These are phyloP conservation scores for Pelmatolapia mariae DNA, from an alignment of 2,113 vertebrate genomes.

Conservation along the genomic window DNA sequence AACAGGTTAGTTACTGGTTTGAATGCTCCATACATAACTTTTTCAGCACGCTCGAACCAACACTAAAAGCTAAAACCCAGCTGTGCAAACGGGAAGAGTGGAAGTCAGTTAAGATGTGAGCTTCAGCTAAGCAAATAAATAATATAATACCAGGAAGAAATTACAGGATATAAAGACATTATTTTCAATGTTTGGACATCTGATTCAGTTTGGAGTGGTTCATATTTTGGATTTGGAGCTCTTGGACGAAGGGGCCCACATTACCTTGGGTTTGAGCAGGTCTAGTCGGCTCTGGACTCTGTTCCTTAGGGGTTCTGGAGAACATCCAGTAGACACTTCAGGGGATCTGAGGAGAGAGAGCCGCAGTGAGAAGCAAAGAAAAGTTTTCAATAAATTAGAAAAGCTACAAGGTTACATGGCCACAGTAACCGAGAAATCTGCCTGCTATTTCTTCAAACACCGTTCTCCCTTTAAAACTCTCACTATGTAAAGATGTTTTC, in stretches of 20 bases:
- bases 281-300: slow-evolving; percentile 70
- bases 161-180: slow-evolving; percentile 64
- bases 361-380: background rate
- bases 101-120: slow-evolving; percentile 57
- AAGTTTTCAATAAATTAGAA: slow-evolving; percentile 13
- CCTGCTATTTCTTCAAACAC: background rate
- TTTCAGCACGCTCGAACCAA: slow-evolving; percentile 31
- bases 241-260: slow-evolving; percentile 2
- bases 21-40: slow-evolving; percentile 23
- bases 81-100: slow-evolving; percentile 61
- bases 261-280: slow-evolving; percentile 82
- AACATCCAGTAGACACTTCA: slow-evolving; percentile 66
- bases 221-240: slow-evolving; percentile 40
- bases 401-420: background rate
- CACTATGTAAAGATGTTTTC: background rate
- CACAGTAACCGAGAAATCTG: background rate
- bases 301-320: slow-evolving; percentile 78
- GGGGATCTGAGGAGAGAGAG: slow-evolving; percentile 77
- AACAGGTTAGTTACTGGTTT: background rate
- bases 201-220: slow-evolving; percentile 61
- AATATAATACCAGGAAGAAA: slow-evolving; percentile 61
- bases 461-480: background rate
- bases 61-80: slow-evolving; percentile 53
- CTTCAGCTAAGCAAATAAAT: slow-evolving; percentile 65
- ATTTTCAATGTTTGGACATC: slow-evolving; percentile 63